Evolutionary conservation across 2,888 invertebrate species (phyloP).

Genomic region (Mythimna ferrago): DNA sequence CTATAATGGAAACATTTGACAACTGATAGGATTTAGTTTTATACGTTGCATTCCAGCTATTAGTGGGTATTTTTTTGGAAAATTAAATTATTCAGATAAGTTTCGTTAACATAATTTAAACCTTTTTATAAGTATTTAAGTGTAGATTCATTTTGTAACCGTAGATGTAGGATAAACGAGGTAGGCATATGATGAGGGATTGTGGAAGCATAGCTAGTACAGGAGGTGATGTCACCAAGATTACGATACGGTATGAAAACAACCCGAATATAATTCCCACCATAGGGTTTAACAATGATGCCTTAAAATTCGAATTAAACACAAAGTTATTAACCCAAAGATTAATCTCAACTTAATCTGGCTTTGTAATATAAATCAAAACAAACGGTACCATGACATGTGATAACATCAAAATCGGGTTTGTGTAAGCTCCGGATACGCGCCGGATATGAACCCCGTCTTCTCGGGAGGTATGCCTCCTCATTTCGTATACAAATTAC

Average conservation of each 20-base stretch:
- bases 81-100: background rate
- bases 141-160: background rate
- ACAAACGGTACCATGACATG: constrained; percentile 78
- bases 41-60: background rate
- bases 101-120: no score
- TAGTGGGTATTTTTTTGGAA: background rate
- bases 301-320: constrained; percentile 51
- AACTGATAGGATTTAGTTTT: background rate
- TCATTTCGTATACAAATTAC: constrained; percentile 90
- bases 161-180: background rate
- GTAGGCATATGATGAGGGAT: background rate
- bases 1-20: background rate
- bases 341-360: constrained; percentile 73
- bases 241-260: constrained; percentile 22
- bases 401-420: constrained; percentile 84
- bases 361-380: constrained; percentile 75
- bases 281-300: constrained; percentile 35
- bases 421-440: constrained; percentile 78
- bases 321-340: constrained; percentile 67
- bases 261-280: constrained; percentile 13
- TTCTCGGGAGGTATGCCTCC: constrained; percentile 82
- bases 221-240: constrained; percentile 19
- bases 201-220: background rate
- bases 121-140: no score
- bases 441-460: constrained; percentile 85